phyloP scores from a whole-genome alignment of 2,797 vertebrate species.

The Pristis pectinata region DNA sequence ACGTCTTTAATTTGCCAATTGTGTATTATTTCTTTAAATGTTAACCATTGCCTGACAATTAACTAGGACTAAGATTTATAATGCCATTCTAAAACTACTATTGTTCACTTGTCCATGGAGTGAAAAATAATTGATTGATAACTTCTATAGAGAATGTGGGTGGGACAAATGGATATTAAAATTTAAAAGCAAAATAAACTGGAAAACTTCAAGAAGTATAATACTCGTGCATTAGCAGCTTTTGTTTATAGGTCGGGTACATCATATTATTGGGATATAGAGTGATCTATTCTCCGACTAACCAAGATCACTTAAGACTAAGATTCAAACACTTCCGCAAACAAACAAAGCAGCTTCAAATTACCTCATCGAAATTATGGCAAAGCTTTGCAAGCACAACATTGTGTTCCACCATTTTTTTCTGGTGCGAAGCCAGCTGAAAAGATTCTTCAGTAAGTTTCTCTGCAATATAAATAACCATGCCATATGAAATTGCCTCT shows the following conservation, averaged over 20 bases:
- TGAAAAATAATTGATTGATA: no score
- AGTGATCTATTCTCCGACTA: background rate
- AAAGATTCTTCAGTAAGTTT: background rate
- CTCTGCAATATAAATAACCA: background rate
- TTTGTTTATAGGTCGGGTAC: background rate
- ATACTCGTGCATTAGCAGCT: background rate
- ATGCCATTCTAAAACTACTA: no score
- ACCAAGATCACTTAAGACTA: background rate
- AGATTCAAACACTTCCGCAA: background rate
- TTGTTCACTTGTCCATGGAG: no score
- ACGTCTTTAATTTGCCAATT: no score
- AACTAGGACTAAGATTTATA: no score
- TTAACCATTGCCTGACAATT: no score
- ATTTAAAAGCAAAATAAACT: no score
- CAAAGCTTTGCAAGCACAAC: background rate
- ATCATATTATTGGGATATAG: background rate
- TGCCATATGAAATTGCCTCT: fast-evolving
- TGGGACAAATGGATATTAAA: no score
- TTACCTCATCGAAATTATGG: conserved; percentile 32
- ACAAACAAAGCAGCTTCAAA: background rate
- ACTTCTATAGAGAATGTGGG: no score
- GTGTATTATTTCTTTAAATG: no score
- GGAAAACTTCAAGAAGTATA: no score
- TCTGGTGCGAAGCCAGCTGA: background rate
- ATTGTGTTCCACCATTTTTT: background rate